These are phyloP conservation scores for Chirona hameri DNA, from an alignment of 2,888 invertebrate genomes.

Conservation along the genomic window DNA sequence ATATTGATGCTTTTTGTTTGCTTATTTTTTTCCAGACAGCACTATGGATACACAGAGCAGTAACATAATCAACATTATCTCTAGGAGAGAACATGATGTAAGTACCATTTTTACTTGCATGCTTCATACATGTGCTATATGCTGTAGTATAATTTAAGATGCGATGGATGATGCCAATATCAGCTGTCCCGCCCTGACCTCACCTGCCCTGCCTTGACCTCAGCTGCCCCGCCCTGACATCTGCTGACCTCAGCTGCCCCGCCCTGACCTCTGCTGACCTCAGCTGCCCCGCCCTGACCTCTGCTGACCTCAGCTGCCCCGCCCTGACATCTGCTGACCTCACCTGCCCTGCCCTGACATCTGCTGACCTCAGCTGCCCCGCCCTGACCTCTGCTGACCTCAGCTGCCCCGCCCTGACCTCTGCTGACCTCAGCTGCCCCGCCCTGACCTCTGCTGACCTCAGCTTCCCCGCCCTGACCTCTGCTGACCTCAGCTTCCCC, in stretches of 20 bases:
- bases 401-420: too few relatives aligned
- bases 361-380: too few relatives aligned
- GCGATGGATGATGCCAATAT: neutral
- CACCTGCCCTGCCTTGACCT: neutral
- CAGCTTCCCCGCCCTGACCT: too few relatives aligned
- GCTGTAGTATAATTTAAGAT: neutral
- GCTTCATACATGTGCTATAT: neutral
- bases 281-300: neutral
- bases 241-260: neutral
- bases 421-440: too few relatives aligned
- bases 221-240: neutral
- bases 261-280: too few relatives aligned
- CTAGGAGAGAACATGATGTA: neutral
- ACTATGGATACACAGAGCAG: neutral
- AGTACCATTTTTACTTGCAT: neutral
- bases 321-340: neutral
- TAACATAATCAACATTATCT: neutral
- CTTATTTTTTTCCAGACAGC: too few relatives aligned
- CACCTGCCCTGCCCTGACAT: too few relatives aligned
- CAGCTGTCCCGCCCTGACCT: neutral
- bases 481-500: too few relatives aligned
- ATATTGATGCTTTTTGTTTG: too few relatives aligned
- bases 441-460: too few relatives aligned
- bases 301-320: neutral
- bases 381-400: too few relatives aligned